These are phyloP conservation scores for Lepidocyrtoides sp. DNA, from an alignment of 2,888 invertebrate genomes.

Conservation along the genomic window DNA sequence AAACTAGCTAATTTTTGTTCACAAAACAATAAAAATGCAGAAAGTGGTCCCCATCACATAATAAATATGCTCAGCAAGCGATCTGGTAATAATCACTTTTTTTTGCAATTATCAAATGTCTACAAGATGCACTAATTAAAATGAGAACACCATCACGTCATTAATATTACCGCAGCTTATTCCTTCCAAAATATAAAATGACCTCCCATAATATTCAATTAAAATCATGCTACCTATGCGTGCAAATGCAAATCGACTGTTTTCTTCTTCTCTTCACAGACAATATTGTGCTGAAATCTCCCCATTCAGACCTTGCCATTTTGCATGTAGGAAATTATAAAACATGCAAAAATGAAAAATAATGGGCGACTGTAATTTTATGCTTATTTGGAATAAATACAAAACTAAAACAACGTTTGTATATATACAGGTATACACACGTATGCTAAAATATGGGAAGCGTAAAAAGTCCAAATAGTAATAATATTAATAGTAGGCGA, in stretches of 20 bases:
- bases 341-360: conserved; percentile 10
- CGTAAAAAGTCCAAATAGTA: background rate
- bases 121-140: conserved; percentile 32
- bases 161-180: background rate
- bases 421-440: background rate
- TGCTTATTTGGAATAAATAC: background rate
- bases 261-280: background rate
- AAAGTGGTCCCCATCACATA: background rate
- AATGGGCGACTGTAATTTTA: background rate
- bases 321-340: background rate
- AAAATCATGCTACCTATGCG: background rate
- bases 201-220: conserved; percentile 46
- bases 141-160: conserved; percentile 14
- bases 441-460: background rate
- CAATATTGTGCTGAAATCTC: background rate
- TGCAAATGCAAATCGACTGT: conserved; percentile 26
- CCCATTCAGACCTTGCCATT: background rate
- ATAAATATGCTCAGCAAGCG: conserved; percentile 46
- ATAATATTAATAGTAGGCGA: background rate
- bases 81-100: conserved; percentile 26
- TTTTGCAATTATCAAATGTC: conserved; percentile 54
- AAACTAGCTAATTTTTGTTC: conserved; percentile 52
- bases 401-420: background rate
- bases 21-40: conserved; percentile 42
- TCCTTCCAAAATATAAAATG: background rate